phyloP scores from a whole-genome alignment of 1,140 invertebrate species.

The Wasmannia auropunctata region DNA sequence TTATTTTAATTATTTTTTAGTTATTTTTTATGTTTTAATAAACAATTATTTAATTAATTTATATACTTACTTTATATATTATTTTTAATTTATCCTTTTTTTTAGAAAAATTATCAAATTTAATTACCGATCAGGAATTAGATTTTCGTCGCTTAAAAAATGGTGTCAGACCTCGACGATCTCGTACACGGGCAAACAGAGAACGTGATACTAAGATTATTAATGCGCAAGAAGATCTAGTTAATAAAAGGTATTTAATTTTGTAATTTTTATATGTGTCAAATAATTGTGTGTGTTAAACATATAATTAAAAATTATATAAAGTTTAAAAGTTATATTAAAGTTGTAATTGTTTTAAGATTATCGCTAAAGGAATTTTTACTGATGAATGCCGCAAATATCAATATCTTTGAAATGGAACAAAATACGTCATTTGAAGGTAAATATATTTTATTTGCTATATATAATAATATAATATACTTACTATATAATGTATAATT shows the following conservation, averaged over 20 bases:
- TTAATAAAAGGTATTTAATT: constrained; percentile 1
- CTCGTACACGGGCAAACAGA: neutral
- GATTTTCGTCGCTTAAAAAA: constrained; percentile 3
- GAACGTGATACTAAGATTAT: constrained; percentile 7
- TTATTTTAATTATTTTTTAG: no score
- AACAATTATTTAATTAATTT: neutral
- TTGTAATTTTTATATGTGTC: neutral
- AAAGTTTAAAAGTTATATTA: no score
- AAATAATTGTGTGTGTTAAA: neutral
- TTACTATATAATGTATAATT: no score
- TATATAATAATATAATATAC: no score
- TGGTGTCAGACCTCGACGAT: neutral
- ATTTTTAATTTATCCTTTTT: neutral
- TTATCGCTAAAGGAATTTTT: no score
- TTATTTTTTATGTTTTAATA: neutral
- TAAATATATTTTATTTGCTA: no score
- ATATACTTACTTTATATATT: no score
- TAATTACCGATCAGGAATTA: constrained; percentile 12
- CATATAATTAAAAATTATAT: no score
- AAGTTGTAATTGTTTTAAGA: no score
- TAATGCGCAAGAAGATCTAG: neutral
- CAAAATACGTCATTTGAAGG: no score
- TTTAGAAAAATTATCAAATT: neutral
- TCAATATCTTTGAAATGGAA: no score
- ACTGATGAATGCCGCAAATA: no score